Percentiles rank a stretch among this genome's conserved stretches.
phyloP scores from a whole-genome alignment of 2,113 vertebrate species.

The Eurypyga helias region DNA sequence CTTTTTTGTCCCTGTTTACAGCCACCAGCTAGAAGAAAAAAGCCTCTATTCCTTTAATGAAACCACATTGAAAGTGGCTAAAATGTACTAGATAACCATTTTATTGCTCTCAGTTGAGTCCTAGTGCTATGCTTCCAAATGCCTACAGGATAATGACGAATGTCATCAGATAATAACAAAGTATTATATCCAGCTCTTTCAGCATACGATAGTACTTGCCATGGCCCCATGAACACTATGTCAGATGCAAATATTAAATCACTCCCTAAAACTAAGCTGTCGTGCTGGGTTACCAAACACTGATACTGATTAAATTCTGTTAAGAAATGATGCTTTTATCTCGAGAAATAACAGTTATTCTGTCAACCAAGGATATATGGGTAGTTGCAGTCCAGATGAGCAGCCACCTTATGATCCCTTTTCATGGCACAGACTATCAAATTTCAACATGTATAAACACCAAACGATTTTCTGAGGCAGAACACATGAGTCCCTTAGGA shows the following conservation, averaged over 20 bases:
- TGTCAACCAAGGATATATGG: not conserved
- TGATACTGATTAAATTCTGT: not conserved
- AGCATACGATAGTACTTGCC: not conserved
- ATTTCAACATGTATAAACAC: not conserved
- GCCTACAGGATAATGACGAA: not conserved
- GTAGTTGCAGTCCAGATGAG: not conserved
- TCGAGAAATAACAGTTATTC: not conserved
- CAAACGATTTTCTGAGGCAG: conserved; percentile 29
- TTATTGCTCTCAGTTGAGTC: not conserved
- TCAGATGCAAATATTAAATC: not conserved
- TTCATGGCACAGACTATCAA: not conserved
- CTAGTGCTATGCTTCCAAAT: not conserved
- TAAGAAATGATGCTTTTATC: not conserved
- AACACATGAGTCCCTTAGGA: not conserved
- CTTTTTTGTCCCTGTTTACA: not conserved
- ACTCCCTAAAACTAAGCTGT: not conserved
- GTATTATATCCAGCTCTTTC: not conserved
- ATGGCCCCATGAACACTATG: not conserved
- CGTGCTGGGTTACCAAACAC: not conserved
- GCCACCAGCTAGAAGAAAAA: not conserved
- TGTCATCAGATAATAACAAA: not conserved
- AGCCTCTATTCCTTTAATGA: not conserved
- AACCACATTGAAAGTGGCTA: not conserved
- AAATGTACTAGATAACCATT: not conserved
- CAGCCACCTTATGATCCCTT: not conserved